Evolutionary conservation across 1,140 invertebrate species (phyloP).

Genomic region (Apocrypta bakeri): DNA sequence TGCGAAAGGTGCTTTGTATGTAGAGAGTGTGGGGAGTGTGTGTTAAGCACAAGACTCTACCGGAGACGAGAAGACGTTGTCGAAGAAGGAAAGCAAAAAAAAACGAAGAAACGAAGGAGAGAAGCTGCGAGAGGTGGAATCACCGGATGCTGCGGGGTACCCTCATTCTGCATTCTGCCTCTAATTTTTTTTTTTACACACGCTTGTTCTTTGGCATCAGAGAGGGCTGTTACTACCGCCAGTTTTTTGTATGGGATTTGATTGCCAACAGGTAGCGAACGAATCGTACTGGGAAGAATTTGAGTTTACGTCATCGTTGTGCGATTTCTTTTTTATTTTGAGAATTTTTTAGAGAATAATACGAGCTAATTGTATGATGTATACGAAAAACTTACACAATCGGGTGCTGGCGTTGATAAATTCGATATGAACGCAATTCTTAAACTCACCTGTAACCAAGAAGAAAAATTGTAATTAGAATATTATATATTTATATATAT

Average conservation of each 20-base stretch:
- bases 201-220: not conserved
- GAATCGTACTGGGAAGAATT: not conserved
- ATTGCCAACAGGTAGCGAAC: not conserved
- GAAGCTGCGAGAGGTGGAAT: slow-evolving; percentile 18
- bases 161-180: slow-evolving; percentile 31
- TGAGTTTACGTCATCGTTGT: not conserved
- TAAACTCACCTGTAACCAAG: not conserved
- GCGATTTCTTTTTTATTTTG: not conserved
- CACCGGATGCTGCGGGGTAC: slow-evolving; percentile 37
- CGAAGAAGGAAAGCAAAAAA: not conserved
- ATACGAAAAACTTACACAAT: not conserved
- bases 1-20: too few relatives aligned
- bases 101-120: not conserved
- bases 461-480: not conserved
- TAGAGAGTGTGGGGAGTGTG: not conserved
- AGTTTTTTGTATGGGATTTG: not conserved
- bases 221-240: not conserved
- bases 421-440: not conserved
- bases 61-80: not conserved
- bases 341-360: not conserved
- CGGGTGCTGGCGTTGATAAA: not conserved
- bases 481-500: too few relatives aligned
- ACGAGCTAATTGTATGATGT: not conserved
- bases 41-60: not conserved
- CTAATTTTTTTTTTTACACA: not conserved